phyloP scores from a whole-genome alignment of 1,140 invertebrate genomes.

The Leptinotarsa defecta region DNA sequence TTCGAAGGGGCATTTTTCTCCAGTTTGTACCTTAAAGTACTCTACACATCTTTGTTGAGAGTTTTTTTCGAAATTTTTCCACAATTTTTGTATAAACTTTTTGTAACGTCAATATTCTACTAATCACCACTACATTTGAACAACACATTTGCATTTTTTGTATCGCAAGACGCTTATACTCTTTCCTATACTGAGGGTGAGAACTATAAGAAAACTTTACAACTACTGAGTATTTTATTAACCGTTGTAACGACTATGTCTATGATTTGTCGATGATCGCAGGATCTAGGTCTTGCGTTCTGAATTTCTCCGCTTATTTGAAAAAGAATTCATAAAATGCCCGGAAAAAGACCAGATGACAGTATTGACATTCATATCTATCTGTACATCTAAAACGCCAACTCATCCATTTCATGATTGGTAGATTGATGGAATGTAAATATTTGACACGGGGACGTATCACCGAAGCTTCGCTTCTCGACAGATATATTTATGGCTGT shows the following conservation, averaged over 20 bases:
- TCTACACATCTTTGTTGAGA: too few relatives aligned
- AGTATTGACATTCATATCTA: background rate
- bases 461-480: background rate
- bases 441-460: background rate
- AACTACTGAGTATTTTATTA: too few relatives aligned
- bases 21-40: too few relatives aligned
- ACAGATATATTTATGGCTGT: background rate
- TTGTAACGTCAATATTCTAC: too few relatives aligned
- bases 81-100: too few relatives aligned
- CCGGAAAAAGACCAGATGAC: background rate
- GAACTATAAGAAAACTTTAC: too few relatives aligned
- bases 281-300: background rate
- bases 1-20: too few relatives aligned
- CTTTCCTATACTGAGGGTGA: too few relatives aligned
- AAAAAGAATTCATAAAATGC: background rate
- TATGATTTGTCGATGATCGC: background rate
- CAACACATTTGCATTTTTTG: too few relatives aligned
- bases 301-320: background rate
- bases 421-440: constrained; percentile 1
- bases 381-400: background rate
- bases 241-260: too few relatives aligned
- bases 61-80: too few relatives aligned
- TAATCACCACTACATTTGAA: too few relatives aligned
- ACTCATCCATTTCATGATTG: background rate
- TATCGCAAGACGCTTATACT: constrained; percentile 41